phyloP scores from a whole-genome alignment of 1,140 invertebrate species.

The Olivierus martensii region DNA sequence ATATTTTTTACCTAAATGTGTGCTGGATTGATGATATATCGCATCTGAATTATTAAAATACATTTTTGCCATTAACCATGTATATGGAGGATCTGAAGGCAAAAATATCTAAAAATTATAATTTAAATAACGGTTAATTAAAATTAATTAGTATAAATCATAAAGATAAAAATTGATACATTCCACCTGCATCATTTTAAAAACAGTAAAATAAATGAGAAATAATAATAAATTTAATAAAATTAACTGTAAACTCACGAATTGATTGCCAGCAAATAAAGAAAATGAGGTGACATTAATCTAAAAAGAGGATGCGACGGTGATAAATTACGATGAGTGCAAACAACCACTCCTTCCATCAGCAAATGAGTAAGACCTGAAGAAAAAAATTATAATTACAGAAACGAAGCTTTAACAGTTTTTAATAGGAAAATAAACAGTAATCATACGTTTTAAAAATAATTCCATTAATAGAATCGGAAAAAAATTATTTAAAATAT shows the following conservation, averaged over 20 bases:
- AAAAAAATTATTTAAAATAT: too few species aligned
- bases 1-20: slow-evolving; percentile 33
- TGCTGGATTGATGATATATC: slow-evolving; percentile 33
- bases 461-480: too few species aligned
- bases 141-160: too few species aligned
- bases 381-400: slow-evolving; percentile 1
- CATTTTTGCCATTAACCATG: slow-evolving; percentile 39
- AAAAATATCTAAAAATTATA: slow-evolving; percentile 29
- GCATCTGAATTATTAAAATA: slow-evolving; percentile 39
- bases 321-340: slow-evolving; percentile 32
- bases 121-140: too few species aligned
- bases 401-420: too few species aligned
- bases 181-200: too few species aligned
- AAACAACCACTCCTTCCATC: slow-evolving; percentile 35
- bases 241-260: slow-evolving; percentile 19
- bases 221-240: not conserved
- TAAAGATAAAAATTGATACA: too few species aligned
- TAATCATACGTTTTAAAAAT: too few species aligned
- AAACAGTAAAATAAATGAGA: too few species aligned
- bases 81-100: slow-evolving; percentile 31
- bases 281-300: slow-evolving; percentile 36
- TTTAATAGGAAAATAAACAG: too few species aligned
- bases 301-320: slow-evolving; percentile 36
- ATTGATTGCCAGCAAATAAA: slow-evolving; percentile 35
- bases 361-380: slow-evolving; percentile 35